Evolutionary conservation across 2,888 invertebrate genomes (phyloP), one percentile per base, ranked within the genome.

Genomic region (Lepidochitona cinerea): DNA sequence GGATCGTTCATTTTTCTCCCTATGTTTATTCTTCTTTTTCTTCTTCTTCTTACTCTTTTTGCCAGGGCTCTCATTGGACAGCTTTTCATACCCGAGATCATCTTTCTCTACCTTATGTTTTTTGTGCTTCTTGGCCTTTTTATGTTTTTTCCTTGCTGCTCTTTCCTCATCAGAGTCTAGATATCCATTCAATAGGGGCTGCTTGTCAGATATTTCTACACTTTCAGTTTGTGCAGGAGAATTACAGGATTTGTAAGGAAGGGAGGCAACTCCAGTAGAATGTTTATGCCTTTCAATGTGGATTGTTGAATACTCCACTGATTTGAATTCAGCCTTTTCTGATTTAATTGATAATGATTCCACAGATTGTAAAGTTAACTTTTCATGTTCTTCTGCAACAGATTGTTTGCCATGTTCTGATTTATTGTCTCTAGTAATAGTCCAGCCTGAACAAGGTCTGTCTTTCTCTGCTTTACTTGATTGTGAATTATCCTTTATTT

Each of bases 81-180:
- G 69, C 73, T 81, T 76, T 49, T 79, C 68, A 32, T 75, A 75
- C 32, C 74, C 36, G 7, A 59, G 14, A 32, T 77, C 76, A 23
- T 72, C 69, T 33, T 72, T 67, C 59, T 78, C 75, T 53, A 81
- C 77, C 69, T 82, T 82, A 29, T 83, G 79, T 36, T 84, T 85
- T 73, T 85, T 84, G 53, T 82, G 80, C 71, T 84, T 85, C 70
- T 86, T 86, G 59, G 75, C 76, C 71, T 82, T 83, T 72, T 80
- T 82, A 26, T 77, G 69, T 35, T 76, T 77, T 69, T 80, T 79
- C n/a, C 65, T 68, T 14, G 73, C 29, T 23, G 26, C 37, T 37
- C 35, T 66, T 2, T 37, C 35, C 37, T 66, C 66, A 36, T 37
- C 66, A 66, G 35, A 35, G 37, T 35, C 37, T 1, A 35, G 37